These are phyloP conservation scores for Lamellibrachia satsuma DNA, from an alignment of 2,888 invertebrate species.

Conservation along the genomic window DNA sequence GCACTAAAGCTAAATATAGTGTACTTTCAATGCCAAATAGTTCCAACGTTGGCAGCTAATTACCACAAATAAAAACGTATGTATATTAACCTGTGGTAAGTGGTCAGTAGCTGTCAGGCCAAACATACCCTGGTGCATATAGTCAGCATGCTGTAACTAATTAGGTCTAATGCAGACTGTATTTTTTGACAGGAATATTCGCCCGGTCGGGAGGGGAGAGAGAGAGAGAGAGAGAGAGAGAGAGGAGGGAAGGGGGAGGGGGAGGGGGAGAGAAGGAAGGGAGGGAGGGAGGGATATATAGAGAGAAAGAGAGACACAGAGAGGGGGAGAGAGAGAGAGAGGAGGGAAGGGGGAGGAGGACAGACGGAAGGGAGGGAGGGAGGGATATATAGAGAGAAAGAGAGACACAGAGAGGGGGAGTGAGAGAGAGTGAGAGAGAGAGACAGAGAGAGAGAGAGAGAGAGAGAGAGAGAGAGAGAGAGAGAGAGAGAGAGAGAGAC, in stretches of 20 bases:
- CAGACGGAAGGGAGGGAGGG: neutral
- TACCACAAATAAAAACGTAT: too few relatives aligned
- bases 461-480: neutral
- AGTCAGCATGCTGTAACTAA: too few relatives aligned
- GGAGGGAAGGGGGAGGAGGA: neutral
- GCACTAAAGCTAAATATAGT: too few relatives aligned
- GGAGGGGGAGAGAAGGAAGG: conserved; percentile 22
- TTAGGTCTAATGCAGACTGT: too few relatives aligned
- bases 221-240: too few relatives aligned
- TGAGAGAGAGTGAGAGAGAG: conserved; percentile 21
- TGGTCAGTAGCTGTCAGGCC: too few relatives aligned
- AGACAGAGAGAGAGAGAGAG: conserved; percentile 8
- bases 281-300: conserved; percentile 17
- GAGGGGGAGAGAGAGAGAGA: conserved; percentile 17
- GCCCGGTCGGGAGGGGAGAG: too few relatives aligned
- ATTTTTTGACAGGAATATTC: too few relatives aligned
- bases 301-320: conserved; percentile 22
- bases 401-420: neutral
- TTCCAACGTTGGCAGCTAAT: too few relatives aligned
- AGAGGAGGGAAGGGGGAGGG: neutral
- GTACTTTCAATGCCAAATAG: too few relatives aligned
- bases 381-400: conserved; percentile 13
- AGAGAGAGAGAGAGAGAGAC: neutral
- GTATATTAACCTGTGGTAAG: too few relatives aligned
- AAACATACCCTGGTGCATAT: too few relatives aligned